These are phyloP conservation scores for Poecilia gillii DNA, from an alignment of 2,797 vertebrate genomes.

Conservation along the genomic window DNA sequence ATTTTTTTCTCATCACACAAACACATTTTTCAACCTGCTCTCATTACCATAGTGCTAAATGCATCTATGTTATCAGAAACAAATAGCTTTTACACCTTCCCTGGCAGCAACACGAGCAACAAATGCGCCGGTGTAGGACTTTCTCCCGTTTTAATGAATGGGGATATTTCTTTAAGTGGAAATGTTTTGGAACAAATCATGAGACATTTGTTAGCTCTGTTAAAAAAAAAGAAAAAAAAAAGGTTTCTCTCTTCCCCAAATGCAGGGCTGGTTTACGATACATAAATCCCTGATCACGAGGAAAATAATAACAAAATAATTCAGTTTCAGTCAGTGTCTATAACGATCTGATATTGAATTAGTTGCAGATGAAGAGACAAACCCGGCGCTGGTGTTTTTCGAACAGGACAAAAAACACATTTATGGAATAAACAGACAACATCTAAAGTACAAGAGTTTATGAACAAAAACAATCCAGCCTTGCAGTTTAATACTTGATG, in stretches of 20 bases:
- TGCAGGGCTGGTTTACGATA: too few relatives aligned
- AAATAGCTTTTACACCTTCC: not conserved
- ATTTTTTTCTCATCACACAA: not conserved
- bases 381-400: too few relatives aligned
- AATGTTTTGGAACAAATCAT: not conserved
- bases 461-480: too few relatives aligned
- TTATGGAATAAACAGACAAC: too few relatives aligned
- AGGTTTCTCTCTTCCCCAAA: not conserved
- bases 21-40: constrained; percentile 4
- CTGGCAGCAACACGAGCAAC: not conserved
- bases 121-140: not conserved
- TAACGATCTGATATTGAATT: too few relatives aligned
- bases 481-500: not conserved
- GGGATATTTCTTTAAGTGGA: not conserved
- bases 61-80: not conserved
- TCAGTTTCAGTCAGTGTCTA: too few relatives aligned
- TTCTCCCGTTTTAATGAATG: not conserved
- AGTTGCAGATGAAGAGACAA: too few relatives aligned
- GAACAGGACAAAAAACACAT: too few relatives aligned
- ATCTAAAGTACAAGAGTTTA: too few relatives aligned
- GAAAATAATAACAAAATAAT: too few relatives aligned
- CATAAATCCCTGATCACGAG: too few relatives aligned
- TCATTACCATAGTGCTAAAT: not conserved
- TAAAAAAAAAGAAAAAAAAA: not conserved
- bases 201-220: not conserved